Percentiles rank a stretch among this genome's conserved stretches.
Conservation (phyloP, 1,140 invertebrate species). For the Steinernema khuongi region DNA sequence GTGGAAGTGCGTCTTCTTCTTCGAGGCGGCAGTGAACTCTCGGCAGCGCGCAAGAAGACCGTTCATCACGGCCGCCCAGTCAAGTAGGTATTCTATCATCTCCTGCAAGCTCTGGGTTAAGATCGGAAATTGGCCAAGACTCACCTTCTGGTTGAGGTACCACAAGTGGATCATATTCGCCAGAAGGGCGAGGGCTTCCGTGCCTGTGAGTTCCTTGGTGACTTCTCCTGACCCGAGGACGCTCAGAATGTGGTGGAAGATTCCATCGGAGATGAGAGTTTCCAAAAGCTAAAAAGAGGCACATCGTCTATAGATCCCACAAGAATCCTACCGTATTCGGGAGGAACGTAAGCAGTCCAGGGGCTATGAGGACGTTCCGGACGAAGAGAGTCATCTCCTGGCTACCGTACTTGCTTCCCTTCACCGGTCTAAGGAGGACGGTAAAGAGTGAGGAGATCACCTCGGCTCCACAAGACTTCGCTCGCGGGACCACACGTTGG, state of each 20-base stretch:
- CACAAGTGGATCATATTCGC: conserved; percentile 20
- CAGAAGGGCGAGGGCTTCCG: conserved; percentile 5
- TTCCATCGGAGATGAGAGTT: not conserved
- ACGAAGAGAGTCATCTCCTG: not conserved
- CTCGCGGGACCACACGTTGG: not conserved
- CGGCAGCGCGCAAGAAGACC: conserved; percentile 28
- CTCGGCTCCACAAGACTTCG: conserved; percentile 12
- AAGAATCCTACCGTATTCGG: not conserved
- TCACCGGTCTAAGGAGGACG: conserved; percentile 26
- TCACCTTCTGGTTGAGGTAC: conserved; percentile 15
- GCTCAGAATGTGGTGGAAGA: not conserved
- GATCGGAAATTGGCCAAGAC: not conserved
- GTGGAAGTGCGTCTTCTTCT: conserved; percentile 90
- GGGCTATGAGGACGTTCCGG: not conserved
- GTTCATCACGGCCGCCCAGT: conserved; percentile 45
- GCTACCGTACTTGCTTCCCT: not conserved
- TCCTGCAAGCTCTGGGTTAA: too few relatives aligned
- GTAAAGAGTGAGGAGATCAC: conserved; percentile 35
- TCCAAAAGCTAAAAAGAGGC: not conserved
- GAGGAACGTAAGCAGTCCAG: not conserved
- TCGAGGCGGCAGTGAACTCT: conserved; percentile 64
- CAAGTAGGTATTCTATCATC: conserved; percentile 38
- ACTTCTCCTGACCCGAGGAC: not conserved
- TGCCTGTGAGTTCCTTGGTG: not conserved
- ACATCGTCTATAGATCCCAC: not conserved